Evolutionary conservation across 2,888 invertebrate genomes (phyloP).

Genomic region (Cyclophora punctaria): DNA sequence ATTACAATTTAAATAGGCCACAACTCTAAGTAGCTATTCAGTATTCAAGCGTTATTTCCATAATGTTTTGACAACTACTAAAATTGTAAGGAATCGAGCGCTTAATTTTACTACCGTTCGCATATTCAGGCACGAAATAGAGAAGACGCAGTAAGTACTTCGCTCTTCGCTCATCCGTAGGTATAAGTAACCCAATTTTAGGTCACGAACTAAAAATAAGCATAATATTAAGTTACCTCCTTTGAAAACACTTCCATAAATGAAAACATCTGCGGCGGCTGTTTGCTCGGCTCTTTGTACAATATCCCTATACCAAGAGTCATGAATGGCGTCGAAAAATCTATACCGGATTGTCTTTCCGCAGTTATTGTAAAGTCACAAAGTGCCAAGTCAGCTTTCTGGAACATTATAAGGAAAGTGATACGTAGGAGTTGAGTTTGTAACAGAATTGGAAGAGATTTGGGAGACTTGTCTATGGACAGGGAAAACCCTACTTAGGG

Average conservation of each 20-base stretch:
- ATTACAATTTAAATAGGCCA: no score
- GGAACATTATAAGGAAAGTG: slow-evolving; percentile 19
- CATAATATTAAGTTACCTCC: slow-evolving; percentile 49
- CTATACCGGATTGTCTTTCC: slow-evolving; percentile 89
- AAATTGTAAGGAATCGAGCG: no score
- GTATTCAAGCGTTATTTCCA: no score
- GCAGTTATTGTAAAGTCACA: slow-evolving; percentile 93
- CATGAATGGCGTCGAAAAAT: slow-evolving; percentile 98
- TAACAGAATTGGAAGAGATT: no score
- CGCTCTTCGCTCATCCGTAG: not conserved
- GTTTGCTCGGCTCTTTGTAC: slow-evolving; percentile 89
- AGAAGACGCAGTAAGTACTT: not conserved
- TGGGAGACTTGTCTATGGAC: no score
- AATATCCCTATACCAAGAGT: slow-evolving; percentile 92
- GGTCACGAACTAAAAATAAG: not conserved
- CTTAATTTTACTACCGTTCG: no score
- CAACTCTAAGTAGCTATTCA: no score
- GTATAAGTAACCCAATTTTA: not conserved
- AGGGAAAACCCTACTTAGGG: no score
- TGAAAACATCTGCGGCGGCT: slow-evolving; percentile 91
- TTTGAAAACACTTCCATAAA: slow-evolving; percentile 93
- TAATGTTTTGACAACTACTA: no score
- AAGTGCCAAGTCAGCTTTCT: slow-evolving; percentile 93
- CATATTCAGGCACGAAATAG: no score
- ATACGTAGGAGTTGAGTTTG: no score